Evolutionary conservation across 2,797 vertebrate genomes (phyloP).

Genomic region (Pangasius larnaudii): DNA sequence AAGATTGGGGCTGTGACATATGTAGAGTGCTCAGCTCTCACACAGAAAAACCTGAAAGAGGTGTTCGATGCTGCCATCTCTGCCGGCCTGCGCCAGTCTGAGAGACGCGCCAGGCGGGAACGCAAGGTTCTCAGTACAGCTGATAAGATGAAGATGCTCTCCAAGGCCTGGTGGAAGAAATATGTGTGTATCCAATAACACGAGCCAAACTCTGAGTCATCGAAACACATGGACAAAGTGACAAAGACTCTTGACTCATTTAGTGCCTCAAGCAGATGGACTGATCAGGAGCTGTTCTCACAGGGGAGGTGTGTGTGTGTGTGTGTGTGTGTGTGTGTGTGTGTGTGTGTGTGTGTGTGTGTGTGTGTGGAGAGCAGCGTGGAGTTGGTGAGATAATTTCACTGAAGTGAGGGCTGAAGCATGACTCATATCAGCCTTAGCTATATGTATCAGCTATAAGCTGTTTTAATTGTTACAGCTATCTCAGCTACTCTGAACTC

Average conservation of each 20-base stretch:
- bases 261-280: slow-evolving; percentile 24
- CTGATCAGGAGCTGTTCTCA: slow-evolving; percentile 10
- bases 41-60: slow-evolving; percentile 89
- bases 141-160: slow-evolving; percentile 85
- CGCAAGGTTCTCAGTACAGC: slow-evolving; percentile 80
- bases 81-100: slow-evolving; percentile 76
- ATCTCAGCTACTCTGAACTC: slow-evolving; percentile 18
- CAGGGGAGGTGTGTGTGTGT: not conserved
- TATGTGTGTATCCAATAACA: slow-evolving; percentile 81
- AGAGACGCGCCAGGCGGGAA: slow-evolving; percentile 72
- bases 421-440: not conserved
- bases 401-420: not conserved
- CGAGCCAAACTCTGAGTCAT: slow-evolving; percentile 23
- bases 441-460: slow-evolving; percentile 11
- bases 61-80: slow-evolving; percentile 85
- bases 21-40: slow-evolving; percentile 85
- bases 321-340: not conserved
- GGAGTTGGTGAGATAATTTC: not conserved
- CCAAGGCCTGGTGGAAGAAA: slow-evolving; percentile 88
- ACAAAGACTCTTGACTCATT: slow-evolving; percentile 28
- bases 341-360: not conserved
- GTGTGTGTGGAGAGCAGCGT: not conserved
- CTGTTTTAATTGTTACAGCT: slow-evolving; percentile 26
- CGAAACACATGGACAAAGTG: slow-evolving; percentile 28
- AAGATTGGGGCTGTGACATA: slow-evolving; percentile 82